Base-by-base conservation (phyloP, 2,797 vertebrate species). In the Anguilla anguilla region DNA sequence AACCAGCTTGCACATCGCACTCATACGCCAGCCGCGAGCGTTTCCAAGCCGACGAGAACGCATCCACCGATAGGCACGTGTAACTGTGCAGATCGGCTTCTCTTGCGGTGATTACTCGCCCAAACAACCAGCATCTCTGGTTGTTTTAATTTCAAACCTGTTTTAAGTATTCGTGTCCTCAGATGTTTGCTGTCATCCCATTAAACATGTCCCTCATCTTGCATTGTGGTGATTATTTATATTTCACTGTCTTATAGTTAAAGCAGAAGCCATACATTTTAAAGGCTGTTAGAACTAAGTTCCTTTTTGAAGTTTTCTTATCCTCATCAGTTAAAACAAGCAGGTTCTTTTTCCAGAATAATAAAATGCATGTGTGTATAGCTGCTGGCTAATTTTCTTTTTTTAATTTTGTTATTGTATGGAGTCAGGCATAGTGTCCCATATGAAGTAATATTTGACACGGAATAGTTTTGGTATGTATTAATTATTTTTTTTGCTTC, bases 1-100 rank as follows among this genome's bases (percentile, higher is more conserved):
- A 91, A 89, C 89, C 94, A 93, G 91, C 95, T 95, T 94, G 94
- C 92, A 95, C 95, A 96, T 95, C 95, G 95, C 92, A 96, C 95
- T 96, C 92, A 93, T 35, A 0, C 0, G 95, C 95, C 0, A 93
- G 95, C 95, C 95, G 93, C 94, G 95, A 96, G 96, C 92, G 90
- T 91, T 97, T 97, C 96, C 97, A 97, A 97, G 91, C 91, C 91
- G 22, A 83, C 57, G 91, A 86, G 51, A 28, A 35, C 90, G 79
- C 93, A 95, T 95, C 91, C 90, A 11, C 90, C 43, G 83, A 1
- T 7, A 61, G 17, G 28, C 85, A n/a, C 1, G 39, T 46, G 53
- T 53, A 53, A n/a, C 3, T 15, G 85, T 91, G 0, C 61, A 39
- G 0, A 0, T 7, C 9, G 1, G 92, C 25, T 91, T 95, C 94